Evolutionary conservation across 2,797 vertebrate genomes (phyloP), one percentile per base, ranked within the genome.

Genomic region (Scolopax rusticola): DNA sequence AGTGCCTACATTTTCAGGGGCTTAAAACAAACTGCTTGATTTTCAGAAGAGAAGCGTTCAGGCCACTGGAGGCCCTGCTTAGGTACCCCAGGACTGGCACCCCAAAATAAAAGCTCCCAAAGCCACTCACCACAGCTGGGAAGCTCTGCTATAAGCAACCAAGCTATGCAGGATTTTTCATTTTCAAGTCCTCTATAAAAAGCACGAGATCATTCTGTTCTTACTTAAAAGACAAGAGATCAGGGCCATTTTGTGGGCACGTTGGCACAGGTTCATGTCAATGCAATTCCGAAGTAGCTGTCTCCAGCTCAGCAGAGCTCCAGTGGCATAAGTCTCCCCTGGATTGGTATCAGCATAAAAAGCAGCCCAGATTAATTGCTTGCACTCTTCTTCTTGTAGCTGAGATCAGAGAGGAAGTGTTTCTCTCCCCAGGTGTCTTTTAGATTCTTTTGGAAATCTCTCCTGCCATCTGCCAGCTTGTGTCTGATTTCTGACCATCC

Each of bases 381-480:
- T 73, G 20, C 65, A 64, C 25, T 69, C 30, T 73, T 11, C 33
- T 78, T 28, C 38, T 60, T 45, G 10, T 6, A 67, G 63, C 32
- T 87, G 57, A 92, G 40, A 87, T 60, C 25, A 94, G 41, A 92
- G 45, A 47, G 15, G 40, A 86, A 4, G 9, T 53, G 25, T 25
- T 50, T 50, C 18, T 36, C 78, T 25, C 24, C 59, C 57, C 30
- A 18, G 8, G 61, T 8, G 23, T 71, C 56, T 61, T 83, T 89
- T 82, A 71, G 73, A 60, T 27, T 28, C 9, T 77, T 84, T 69
- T 76, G 71, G 76, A 87, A 87, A 54, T 77, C 33, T 81, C 45
- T 80, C 32, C 65, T 64, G 64, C 68, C 40, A 38, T 57, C 59
- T 91, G 53, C 47, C 84, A 79, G 20, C 48, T 15, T 76, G 67